Evolutionary conservation across 2,888 invertebrate genomes (phyloP).

Genomic region (Dendrolimus houi): DNA sequence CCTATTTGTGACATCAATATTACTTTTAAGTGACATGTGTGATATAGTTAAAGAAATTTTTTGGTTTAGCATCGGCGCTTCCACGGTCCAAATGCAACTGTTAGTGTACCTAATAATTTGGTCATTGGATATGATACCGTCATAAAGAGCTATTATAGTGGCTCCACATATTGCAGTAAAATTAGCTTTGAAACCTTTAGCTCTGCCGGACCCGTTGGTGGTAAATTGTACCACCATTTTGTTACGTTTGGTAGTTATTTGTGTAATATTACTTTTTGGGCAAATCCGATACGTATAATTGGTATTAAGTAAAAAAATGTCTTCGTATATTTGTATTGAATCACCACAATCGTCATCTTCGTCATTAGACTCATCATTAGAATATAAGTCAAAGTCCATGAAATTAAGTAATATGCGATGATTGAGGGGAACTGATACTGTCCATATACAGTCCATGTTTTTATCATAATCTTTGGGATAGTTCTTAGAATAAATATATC

Average conservation of each 20-base stretch:
- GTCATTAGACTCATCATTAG: conserved; percentile 20
- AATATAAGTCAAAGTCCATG: conserved; percentile 78
- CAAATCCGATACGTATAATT: conserved; percentile 69
- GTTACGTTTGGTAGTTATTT: conserved; percentile 77
- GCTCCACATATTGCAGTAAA: conserved; percentile 84
- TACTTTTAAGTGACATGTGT: conserved; percentile 60
- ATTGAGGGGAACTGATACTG: conserved; percentile 79
- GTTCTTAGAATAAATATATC: conserved; percentile 85
- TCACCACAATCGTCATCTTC: conserved; percentile 33
- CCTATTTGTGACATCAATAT: conserved; percentile 29
- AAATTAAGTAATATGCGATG: conserved; percentile 83
- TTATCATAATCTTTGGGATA: conserved; percentile 89
- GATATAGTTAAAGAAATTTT: conserved; percentile 83
- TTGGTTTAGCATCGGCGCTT: conserved; percentile 70
- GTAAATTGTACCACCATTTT: conserved; percentile 80
- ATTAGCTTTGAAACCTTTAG: conserved; percentile 87
- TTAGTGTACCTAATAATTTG: conserved; percentile 31
- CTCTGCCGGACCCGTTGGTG: conserved; percentile 71
- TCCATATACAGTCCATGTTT: conserved; percentile 87
- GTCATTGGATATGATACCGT: conserved; percentile 71
- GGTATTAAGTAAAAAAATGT: conserved; percentile 50
- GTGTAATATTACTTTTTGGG: conserved; percentile 41
- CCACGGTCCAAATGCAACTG: conserved; percentile 85
- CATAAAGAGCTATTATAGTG: conserved; percentile 66
- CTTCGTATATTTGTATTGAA: conserved; percentile 1